These are phyloP conservation scores for Mus spicilegus DNA, from an alignment of 2,113 vertebrate species.

Conservation along the genomic window DNA sequence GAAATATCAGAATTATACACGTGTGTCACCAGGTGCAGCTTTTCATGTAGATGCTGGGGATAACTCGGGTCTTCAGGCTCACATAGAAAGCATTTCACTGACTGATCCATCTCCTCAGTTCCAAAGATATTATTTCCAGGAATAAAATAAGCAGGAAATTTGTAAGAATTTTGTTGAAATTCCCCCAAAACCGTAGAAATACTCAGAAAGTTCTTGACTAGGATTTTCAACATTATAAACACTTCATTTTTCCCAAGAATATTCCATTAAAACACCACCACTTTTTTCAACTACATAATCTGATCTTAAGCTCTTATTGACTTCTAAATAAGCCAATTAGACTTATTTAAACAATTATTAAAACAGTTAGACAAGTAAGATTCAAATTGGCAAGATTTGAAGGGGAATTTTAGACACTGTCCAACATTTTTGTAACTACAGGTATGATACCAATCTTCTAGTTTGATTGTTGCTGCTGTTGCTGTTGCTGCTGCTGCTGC, in stretches of 20 bases:
- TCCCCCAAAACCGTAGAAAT: neutral
- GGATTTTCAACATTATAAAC: constrained; percentile 1
- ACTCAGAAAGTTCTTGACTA: neutral
- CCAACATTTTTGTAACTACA: constrained; percentile 47
- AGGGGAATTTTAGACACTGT: neutral
- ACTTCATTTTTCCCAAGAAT: neutral
- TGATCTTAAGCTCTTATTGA: neutral
- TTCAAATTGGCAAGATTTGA: neutral
- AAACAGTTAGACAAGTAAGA: neutral
- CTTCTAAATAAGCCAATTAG: neutral
- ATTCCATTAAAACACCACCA: neutral
- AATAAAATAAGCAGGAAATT: constrained; percentile 13
- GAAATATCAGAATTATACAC: neutral
- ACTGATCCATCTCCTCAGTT: neutral
- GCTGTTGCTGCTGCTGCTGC: neutral
- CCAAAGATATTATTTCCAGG: neutral
- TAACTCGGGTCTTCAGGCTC: neutral
- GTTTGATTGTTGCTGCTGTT: neutral
- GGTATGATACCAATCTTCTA: neutral
- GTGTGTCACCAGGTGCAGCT: neutral
- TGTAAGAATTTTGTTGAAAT: neutral
- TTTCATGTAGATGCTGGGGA: neutral
- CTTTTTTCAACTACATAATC: constrained; percentile 12
- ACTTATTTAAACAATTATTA: too few relatives aligned
- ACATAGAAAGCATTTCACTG: neutral